phyloP scores from a whole-genome alignment of 2,797 vertebrate genomes.

The Amblyopsis hoosieri region DNA sequence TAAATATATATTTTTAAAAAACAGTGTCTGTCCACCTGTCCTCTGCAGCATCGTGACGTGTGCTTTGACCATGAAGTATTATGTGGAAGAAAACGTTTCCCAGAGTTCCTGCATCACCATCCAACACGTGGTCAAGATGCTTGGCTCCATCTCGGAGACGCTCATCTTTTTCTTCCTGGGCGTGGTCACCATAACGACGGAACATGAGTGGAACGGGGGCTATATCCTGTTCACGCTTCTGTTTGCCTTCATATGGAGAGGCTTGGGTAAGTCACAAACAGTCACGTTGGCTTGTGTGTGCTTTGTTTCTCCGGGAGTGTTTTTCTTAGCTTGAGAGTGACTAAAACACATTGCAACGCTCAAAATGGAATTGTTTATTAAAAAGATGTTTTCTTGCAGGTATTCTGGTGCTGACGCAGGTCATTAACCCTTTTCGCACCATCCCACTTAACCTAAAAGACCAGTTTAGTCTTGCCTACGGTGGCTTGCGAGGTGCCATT shows the following conservation, averaged over 20 bases:
- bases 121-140: slow-evolving; percentile 95
- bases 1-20: background rate
- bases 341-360: background rate
- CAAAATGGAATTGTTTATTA: background rate
- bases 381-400: slow-evolving; percentile 70
- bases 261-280: slow-evolving; percentile 76
- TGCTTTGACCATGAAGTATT: slow-evolving; percentile 98
- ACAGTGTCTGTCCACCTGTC: background rate
- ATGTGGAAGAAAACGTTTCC: slow-evolving; percentile 96
- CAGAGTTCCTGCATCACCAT: slow-evolving; percentile 96
- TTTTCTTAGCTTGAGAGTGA: no score
- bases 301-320: background rate
- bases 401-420: slow-evolving; percentile 90
- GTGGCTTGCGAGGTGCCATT: slow-evolving; percentile 93
- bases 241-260: slow-evolving; percentile 93
- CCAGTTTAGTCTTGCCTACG: slow-evolving; percentile 95
- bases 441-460: slow-evolving; percentile 94
- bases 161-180: slow-evolving; percentile 99
- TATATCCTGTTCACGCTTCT: slow-evolving; percentile 93
- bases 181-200: slow-evolving; percentile 91
- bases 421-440: slow-evolving; percentile 95
- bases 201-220: slow-evolving; percentile 97
- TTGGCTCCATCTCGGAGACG: slow-evolving; percentile 93
- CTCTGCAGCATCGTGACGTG: slow-evolving; percentile 89
- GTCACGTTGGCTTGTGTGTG: background rate